phyloP scores from a whole-genome alignment of 2,797 vertebrate species.

The Amblyopsis hoosieri region DNA sequence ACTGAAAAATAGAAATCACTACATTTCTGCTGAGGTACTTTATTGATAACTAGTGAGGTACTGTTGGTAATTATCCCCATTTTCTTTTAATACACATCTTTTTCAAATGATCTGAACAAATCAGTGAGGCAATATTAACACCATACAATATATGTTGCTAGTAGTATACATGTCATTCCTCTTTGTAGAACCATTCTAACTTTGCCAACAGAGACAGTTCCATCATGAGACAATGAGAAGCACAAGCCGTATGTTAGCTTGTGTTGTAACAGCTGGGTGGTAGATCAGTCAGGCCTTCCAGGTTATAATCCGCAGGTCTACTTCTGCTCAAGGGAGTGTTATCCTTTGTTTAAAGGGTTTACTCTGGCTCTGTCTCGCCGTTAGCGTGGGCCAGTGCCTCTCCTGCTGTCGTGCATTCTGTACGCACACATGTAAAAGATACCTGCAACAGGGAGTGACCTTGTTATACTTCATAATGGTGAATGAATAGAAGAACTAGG shows the following conservation, averaged over 20 bases:
- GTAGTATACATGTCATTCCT: slow-evolving; percentile 12
- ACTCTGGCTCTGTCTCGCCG: slow-evolving; percentile 16
- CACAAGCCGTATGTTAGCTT: background rate
- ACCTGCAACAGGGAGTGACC: slow-evolving; percentile 65
- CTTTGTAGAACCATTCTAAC: slow-evolving; percentile 3
- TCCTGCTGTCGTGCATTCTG: slow-evolving; percentile 85
- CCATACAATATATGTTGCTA: slow-evolving; percentile 12
- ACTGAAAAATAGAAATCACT: slow-evolving; percentile 9
- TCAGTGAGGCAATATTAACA: slow-evolving; percentile 6
- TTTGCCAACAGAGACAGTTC: slow-evolving; percentile 13
- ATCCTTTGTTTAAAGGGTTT: slow-evolving; percentile 16
- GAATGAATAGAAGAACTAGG: too few relatives aligned
- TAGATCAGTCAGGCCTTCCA: slow-evolving; percentile 38
- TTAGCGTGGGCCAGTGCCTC: slow-evolving; percentile 76
- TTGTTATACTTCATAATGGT: too few relatives aligned
- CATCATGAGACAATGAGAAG: slow-evolving; percentile 19
- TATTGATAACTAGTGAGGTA: slow-evolving; percentile 39
- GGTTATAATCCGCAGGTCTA: slow-evolving; percentile 16
- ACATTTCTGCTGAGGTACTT: slow-evolving; percentile 32
- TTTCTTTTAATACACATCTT: background rate
- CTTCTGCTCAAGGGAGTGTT: slow-evolving; percentile 21
- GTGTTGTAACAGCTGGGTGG: slow-evolving; percentile 31
- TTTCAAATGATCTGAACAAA: background rate
- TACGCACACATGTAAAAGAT: slow-evolving; percentile 91
- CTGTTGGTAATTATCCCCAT: slow-evolving; percentile 7